Conservation (phyloP, 2,113 vertebrate genomes). For the Sialia sialis region DNA sequence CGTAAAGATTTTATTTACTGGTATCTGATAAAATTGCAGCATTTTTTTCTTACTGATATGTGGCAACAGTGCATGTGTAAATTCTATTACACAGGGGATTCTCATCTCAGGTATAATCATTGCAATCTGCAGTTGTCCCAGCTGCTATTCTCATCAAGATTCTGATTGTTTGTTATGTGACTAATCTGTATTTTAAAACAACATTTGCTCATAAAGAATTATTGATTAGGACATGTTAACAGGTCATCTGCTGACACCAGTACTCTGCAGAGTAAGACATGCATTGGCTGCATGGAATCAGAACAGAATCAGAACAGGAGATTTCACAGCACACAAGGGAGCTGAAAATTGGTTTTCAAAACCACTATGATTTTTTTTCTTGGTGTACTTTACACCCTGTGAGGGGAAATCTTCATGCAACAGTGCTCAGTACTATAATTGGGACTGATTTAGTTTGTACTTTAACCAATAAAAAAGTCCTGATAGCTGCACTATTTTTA, state of each 20-base stretch:
- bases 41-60: background rate
- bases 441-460: background rate
- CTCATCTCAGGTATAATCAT: background rate
- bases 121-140: background rate
- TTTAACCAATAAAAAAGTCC: background rate
- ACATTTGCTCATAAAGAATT: background rate
- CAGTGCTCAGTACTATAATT: background rate
- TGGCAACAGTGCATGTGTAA: accelerated
- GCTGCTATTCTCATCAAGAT: background rate
- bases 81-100: background rate
- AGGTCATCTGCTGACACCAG: background rate
- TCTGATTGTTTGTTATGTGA: background rate
- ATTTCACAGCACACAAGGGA: background rate
- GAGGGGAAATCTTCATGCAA: background rate
- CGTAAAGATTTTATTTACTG: background rate
- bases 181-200: background rate
- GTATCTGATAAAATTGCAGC: background rate
- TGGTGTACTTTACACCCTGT: background rate
- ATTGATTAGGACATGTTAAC: background rate
- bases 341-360: background rate
- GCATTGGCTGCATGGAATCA: background rate
- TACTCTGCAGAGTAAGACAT: background rate
- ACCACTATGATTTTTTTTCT: background rate
- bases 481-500: background rate
- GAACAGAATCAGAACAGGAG: background rate